Evolutionary conservation across 2,888 invertebrate species (phyloP).

Genomic region (Exocentrus adspersus): DNA sequence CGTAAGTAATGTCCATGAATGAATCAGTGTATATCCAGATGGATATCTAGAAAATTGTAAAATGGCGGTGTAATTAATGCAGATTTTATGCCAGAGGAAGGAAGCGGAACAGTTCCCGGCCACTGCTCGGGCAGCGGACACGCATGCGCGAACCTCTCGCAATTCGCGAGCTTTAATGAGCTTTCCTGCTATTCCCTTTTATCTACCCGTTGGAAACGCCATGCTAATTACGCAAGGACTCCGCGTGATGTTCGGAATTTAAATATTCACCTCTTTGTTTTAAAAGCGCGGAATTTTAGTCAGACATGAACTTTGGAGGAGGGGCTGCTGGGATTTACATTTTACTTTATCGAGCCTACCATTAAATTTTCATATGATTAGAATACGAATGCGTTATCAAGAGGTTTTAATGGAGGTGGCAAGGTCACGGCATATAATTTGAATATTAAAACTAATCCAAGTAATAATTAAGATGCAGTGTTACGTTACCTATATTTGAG

Average conservation of each 20-base stretch:
- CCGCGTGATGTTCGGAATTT: constrained; percentile 22
- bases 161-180: constrained; percentile 50
- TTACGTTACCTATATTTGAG: too few species aligned
- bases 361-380: too few species aligned
- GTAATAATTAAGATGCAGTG: too few species aligned
- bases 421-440: too few species aligned
- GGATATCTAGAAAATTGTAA: constrained; percentile 53
- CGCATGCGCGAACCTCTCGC: constrained; percentile 56
- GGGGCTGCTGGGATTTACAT: neutral
- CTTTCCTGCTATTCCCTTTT: constrained; percentile 27
- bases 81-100: constrained; percentile 53
- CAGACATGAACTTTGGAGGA: constrained; percentile 6
- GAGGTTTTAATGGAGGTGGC: too few species aligned
- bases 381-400: too few species aligned
- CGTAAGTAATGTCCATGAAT: constrained; percentile 49
- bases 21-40: constrained; percentile 50
- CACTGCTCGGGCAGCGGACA: constrained; percentile 55
- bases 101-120: constrained; percentile 60
- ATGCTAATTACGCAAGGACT: constrained; percentile 21
- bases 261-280: constrained; percentile 8
- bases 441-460: too few species aligned
- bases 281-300: neutral
- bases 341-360: neutral
- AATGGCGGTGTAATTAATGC: constrained; percentile 60
- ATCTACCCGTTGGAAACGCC: constrained; percentile 22